Evolutionary conservation across 2,797 vertebrate species (phyloP).

Genomic region (Lacerta viridis): DNA sequence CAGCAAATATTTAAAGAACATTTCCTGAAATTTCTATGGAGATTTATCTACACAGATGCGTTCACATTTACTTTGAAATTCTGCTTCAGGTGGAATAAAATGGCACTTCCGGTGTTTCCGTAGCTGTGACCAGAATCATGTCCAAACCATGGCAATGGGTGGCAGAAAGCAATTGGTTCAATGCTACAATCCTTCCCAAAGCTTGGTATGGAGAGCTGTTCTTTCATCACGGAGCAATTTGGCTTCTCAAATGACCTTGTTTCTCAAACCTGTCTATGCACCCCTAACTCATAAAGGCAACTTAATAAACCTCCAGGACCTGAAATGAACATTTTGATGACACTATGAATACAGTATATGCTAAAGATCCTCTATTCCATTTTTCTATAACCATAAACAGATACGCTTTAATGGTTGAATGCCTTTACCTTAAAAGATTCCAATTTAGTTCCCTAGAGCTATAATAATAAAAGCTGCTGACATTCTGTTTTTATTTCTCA

Average conservation of each 20-base stretch:
- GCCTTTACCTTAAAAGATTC: constrained; percentile 80
- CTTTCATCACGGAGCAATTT: constrained; percentile 33
- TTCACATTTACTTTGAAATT: constrained; percentile 1
- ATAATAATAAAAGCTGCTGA: constrained; percentile 79
- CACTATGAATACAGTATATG: constrained; percentile 71
- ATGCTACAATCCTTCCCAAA: constrained; percentile 50
- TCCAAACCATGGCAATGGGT: constrained; percentile 46
- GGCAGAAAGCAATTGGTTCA: constrained; percentile 49
- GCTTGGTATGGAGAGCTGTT: background rate
- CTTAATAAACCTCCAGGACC: constrained; percentile 74
- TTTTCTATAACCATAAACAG: constrained; percentile 79
- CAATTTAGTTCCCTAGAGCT: constrained; percentile 76
- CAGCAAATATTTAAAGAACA: background rate
- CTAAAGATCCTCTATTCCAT: constrained; percentile 75
- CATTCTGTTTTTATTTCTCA: constrained; percentile 74
- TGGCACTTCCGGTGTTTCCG: constrained; percentile 41
- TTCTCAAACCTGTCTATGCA: constrained; percentile 60
- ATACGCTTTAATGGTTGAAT: constrained; percentile 77
- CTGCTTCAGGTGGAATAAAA: constrained; percentile 50
- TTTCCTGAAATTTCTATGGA: background rate
- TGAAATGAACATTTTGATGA: constrained; percentile 76
- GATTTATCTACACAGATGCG: background rate
- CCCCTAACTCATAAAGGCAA: constrained; percentile 67
- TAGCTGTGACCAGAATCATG: constrained; percentile 44
- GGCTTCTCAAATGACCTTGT: constrained; percentile 65